Conservation (phyloP, 2,797 vertebrate species). For the Sciurus vulgaris region DNA sequence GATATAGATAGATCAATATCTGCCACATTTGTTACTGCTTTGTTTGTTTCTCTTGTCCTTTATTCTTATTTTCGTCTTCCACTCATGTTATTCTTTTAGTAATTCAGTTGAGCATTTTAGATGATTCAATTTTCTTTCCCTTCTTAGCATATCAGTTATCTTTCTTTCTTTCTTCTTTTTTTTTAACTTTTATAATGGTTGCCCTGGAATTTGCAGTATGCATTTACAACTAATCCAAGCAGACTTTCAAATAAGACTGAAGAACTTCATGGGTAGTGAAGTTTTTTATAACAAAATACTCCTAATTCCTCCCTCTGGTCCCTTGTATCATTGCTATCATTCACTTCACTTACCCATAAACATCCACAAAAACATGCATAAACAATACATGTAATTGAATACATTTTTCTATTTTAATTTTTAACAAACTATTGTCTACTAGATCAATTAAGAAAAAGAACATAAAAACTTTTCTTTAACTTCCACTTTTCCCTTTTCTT, state of each 20-base stretch:
- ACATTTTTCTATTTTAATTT: not conserved
- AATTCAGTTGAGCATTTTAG: not conserved
- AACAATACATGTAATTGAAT: not conserved
- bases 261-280: not conserved
- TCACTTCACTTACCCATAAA: not conserved
- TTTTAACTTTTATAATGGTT: not conserved
- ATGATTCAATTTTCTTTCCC: not conserved
- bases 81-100: not conserved
- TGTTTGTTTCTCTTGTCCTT: not conserved
- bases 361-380: not conserved
- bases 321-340: not conserved
- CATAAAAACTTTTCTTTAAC: not conserved
- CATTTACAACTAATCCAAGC: too few species aligned
- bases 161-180: too few species aligned
- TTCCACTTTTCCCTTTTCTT: not conserved
- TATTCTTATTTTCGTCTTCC: not conserved
- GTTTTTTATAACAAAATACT: not conserved
- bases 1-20: not conserved
- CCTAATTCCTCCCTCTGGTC: not conserved
- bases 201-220: not conserved
- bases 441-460: not conserved
- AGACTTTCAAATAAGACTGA: not conserved
- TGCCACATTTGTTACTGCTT: not conserved
- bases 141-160: not conserved
- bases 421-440: not conserved